phyloP scores from a whole-genome alignment of 1,140 invertebrate genomes.

The Drosophila takahashii region DNA sequence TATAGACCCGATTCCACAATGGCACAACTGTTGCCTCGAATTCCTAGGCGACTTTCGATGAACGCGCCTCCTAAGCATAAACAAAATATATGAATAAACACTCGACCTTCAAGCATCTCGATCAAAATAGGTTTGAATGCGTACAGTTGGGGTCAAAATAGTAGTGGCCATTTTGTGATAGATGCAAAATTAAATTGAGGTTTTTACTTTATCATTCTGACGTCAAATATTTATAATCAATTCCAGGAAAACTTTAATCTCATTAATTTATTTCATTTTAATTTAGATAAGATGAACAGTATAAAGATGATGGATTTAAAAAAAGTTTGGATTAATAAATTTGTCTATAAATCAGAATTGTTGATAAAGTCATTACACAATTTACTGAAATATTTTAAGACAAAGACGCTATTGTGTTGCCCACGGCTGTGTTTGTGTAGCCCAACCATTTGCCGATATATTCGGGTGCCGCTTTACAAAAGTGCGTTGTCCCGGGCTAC shows the following conservation, averaged over 20 bases:
- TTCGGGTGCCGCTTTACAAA: slow-evolving; percentile 21
- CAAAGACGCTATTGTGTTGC: neutral
- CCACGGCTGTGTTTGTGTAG: slow-evolving; percentile 3
- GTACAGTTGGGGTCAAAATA: neutral
- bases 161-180: neutral
- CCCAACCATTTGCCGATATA: slow-evolving; percentile 22
- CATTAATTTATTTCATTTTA: neutral
- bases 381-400: neutral
- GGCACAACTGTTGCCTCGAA: slow-evolving; percentile 28
- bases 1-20: slow-evolving; percentile 32
- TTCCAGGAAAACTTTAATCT: neutral
- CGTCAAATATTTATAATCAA: neutral
- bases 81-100: slow-evolving; percentile 36
- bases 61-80: slow-evolving; percentile 45
- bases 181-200: neutral
- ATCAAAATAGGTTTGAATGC: slow-evolving; percentile 23
- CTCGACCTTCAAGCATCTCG: slow-evolving; percentile 46
- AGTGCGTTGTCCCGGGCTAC: slow-evolving; percentile 36
- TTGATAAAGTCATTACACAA: neutral
- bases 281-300: slow-evolving; percentile 6
- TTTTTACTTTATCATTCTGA: neutral
- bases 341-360: neutral
- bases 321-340: neutral
- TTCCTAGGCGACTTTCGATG: slow-evolving; percentile 31
- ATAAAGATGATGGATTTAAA: no score